Evolutionary conservation across 2,113 vertebrate species (phyloP), one percentile per base, ranked within the genome.

Genomic region (Peucedramus taeniatus): DNA sequence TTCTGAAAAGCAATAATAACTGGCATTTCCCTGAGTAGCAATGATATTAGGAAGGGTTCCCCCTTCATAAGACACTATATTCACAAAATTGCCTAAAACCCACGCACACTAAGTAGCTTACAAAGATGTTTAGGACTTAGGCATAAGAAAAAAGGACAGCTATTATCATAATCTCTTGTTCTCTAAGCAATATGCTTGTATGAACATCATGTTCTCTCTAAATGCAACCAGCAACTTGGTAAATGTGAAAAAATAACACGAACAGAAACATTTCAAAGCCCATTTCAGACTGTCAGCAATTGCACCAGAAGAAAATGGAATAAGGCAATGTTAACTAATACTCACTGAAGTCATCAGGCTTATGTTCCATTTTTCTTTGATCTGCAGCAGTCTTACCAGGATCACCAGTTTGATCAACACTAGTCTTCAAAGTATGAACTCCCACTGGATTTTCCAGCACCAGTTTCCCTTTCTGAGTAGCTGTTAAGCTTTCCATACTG

Each of bases 291-390:
- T 64, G 13, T 28, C 86, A 63, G 89, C 88, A 59, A 82, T 13
- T 66, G 79, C 61, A 57, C 16, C 39, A 77, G 53, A 64, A 95
- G 72, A 84, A 94, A 96, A 50, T 7, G 51, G 37, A 95, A 69
- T 71, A 54, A 72, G 75, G 60, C 33, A 84, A 15, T 26, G 20
- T 37, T 54, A 66, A 92, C 42, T 66, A 91, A 95, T 97, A 98
- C 98, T 98, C 93, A 98, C 98, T 98, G 83, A 96, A 94, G 94
- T 98, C 97, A 93, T 98, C 97, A 21, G 94, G 50, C 64, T 95
- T 90, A 6, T 97, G 96, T 56, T 98, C 97, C 89, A 69, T 45
- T 90, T 85, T 92, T 19, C 96, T 97, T 76, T 95, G 93, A 94
- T 96, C 98, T 91, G 97, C 97, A 94, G 97, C 87, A 93, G 95